Percentiles rank a stretch among this genome's conserved stretches.
Evolutionary conservation across 2,797 vertebrate species (phyloP).

Genomic region (Tamandua tetradactyla): DNA sequence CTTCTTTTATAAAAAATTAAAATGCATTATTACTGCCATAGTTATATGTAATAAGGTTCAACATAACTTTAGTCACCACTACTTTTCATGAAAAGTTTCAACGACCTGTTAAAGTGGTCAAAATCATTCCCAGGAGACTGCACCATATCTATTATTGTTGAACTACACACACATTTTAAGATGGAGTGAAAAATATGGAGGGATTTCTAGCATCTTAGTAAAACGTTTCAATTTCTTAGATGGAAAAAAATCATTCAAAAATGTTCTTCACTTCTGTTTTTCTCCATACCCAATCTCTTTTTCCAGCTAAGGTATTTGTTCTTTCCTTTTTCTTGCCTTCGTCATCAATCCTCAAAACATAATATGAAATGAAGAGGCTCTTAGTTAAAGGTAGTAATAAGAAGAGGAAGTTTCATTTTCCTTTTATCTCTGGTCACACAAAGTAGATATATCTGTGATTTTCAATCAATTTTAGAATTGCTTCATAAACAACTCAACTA

Average conservation of each 20-base stretch:
- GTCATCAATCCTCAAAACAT: neutral
- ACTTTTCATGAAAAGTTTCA: neutral
- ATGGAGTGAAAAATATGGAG: neutral
- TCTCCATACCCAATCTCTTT: neutral
- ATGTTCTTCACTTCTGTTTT: neutral
- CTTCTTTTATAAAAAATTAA: neutral
- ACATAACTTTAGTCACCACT: neutral
- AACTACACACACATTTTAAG: neutral
- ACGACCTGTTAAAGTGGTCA: neutral
- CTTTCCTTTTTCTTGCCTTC: neutral
- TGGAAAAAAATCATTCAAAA: conserved; percentile 4
- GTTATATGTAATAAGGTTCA: neutral
- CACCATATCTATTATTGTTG: neutral
- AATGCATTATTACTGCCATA: conserved; percentile 21
- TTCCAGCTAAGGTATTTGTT: neutral
- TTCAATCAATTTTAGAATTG: neutral
- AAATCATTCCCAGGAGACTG: neutral
- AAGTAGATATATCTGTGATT: neutral
- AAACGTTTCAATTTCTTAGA: neutral
- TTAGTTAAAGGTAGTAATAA: neutral
- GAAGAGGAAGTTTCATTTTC: neutral
- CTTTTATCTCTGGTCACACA: neutral
- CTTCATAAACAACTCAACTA: neutral
- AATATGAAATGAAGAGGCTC: neutral
- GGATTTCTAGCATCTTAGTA: neutral